A percentile compares a stretch with the other conserved stretches of the same genome.
phyloP scores from a whole-genome alignment of 2,113 vertebrate genomes.

The Lophotis ruficrista region DNA sequence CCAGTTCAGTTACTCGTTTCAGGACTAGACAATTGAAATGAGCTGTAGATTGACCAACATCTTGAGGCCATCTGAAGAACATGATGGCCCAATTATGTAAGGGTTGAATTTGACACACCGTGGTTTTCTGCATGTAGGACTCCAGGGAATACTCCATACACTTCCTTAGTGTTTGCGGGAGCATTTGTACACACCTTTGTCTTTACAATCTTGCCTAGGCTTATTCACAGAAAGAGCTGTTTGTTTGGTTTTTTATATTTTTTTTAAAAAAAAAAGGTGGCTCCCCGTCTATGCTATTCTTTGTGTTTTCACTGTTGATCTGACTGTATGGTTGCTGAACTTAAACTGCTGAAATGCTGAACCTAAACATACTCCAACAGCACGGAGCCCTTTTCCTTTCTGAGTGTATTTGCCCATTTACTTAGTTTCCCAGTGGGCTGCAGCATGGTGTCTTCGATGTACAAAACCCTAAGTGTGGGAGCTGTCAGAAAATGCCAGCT shows the following conservation, averaged over 20 bases:
- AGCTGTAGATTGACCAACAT: background rate
- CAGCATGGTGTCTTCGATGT: background rate
- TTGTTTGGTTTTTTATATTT: too few relatives aligned
- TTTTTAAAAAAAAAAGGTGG: background rate
- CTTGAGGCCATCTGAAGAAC: slow-evolving; percentile 20
- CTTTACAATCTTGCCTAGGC: background rate
- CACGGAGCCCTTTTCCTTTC: background rate
- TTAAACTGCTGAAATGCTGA: background rate
- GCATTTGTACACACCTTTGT: background rate
- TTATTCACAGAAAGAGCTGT: background rate
- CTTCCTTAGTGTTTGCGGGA: background rate
- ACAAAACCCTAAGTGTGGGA: background rate
- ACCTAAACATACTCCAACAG: background rate
- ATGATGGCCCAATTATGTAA: background rate
- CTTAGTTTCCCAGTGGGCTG: background rate
- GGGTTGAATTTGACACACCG: background rate
- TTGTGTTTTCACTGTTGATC: background rate
- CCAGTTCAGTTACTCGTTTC: background rate
- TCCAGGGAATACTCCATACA: background rate
- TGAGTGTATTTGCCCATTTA: background rate
- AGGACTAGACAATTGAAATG: background rate
- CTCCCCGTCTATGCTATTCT: background rate
- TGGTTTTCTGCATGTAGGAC: background rate
- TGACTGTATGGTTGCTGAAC: background rate
- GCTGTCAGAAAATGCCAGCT: background rate